Base-by-base conservation (phyloP, 2,797 vertebrate species). In the Alauda arvensis region DNA sequence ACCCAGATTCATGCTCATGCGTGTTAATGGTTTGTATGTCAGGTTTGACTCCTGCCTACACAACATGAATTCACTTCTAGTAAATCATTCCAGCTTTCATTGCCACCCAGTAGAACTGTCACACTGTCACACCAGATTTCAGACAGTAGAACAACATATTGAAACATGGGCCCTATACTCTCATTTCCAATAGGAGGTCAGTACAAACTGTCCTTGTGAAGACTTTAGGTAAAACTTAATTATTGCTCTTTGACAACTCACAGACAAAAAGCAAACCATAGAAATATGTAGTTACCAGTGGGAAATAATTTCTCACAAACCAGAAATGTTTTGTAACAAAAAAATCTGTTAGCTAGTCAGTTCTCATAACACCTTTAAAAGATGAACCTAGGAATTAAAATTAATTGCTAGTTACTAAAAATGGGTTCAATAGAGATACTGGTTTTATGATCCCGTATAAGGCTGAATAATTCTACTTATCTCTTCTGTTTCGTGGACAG, bases 1-100 rank as follows among this genome's bases (percentile, higher is more conserved):
- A 17, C 14, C 14, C 21, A 45, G 34, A 25, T 63, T 52, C 0
- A 0, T 24, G 9, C 15, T 31, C 2, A 2, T 34, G 11, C 2
- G 0, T 49, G 29, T 77, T 69, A 70, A n/a, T 84, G 34, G 7
- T 70, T 83, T 88, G 53, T 57, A 34, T 57, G 33, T 31, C 15
- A 9, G 14, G 11, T 26, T 55, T 70, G 34, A n/a, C 26, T 81
- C 67, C 24, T 56, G 3, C 15, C 46, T 79, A 6, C 24, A 29
- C 16, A 45, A 4, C 16, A 5, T 34, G 13, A 63, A 68, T 65
- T 71, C 24, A 14, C 23, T 79, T 87, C 19, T 70, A 3, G 2
- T 76, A 67, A 79, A 48, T 71, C 18, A 45, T 57, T 92, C 71
- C 49, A 66, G 39, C 42, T 78, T 90, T 72, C 25, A 29, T 0